Evolutionary conservation across 2,888 invertebrate species (phyloP).

Genomic region (Schizaphis graminum): DNA sequence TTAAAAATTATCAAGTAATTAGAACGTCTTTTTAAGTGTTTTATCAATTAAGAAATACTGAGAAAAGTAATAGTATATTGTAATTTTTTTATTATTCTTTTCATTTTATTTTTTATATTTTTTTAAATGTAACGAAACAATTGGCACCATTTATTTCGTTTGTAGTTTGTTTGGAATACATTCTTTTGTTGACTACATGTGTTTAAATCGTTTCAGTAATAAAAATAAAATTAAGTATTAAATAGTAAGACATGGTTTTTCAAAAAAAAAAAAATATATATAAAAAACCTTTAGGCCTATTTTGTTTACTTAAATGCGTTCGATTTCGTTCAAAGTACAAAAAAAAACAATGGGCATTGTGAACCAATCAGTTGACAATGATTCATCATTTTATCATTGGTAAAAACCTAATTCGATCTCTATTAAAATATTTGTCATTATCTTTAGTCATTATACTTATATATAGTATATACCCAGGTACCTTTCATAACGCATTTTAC

Average conservation of each 20-base stretch:
- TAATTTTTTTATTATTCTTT: neutral
- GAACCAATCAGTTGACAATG: neutral
- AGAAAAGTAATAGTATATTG: neutral
- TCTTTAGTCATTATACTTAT: too few species aligned
- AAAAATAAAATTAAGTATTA: neutral
- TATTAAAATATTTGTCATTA: slow-evolving; percentile 13
- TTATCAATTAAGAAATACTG: neutral
- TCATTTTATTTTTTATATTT: slow-evolving; percentile 5
- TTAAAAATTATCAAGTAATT: neutral
- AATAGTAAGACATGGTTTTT: neutral
- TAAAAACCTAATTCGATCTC: neutral
- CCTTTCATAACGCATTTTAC: neutral
- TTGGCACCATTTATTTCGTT: neutral
- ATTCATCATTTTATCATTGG: neutral
- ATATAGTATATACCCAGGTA: neutral
- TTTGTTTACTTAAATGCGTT: neutral
- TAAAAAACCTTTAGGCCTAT: neutral
- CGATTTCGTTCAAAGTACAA: neutral
- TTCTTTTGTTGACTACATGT: neutral
- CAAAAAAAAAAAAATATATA: neutral
- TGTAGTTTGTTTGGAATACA: neutral
- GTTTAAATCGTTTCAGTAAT: neutral
- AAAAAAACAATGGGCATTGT: neutral
- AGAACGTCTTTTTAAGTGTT: neutral
- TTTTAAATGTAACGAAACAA: neutral